phyloP scores from a whole-genome alignment of 2,797 vertebrate species.

The Champsocephalus gunnari region DNA sequence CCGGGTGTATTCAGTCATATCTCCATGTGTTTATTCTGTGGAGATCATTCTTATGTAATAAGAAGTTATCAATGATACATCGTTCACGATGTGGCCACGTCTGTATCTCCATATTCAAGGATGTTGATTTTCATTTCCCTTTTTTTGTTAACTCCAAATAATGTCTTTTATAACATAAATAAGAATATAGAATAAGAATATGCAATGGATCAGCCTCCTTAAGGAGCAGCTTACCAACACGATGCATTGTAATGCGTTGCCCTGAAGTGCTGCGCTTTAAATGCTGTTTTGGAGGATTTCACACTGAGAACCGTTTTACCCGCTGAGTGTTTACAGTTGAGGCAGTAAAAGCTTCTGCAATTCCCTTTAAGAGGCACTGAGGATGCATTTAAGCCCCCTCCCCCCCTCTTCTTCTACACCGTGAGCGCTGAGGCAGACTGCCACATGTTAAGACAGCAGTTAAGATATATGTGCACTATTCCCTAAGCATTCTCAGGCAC shows the following conservation, averaged over 20 bases:
- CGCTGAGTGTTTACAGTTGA: not conserved
- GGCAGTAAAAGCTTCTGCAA: not conserved
- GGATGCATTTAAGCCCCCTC: not conserved
- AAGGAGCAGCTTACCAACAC: not conserved
- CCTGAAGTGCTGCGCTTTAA: not conserved
- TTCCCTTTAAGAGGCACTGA: slow-evolving; percentile 3
- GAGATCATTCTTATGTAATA: not conserved
- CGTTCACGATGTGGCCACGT: not conserved
- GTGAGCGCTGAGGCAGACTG: not conserved
- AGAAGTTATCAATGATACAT: not conserved
- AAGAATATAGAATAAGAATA: not conserved
- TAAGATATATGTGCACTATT: not conserved
- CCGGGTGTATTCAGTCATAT: no score
- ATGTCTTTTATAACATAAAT: no score
- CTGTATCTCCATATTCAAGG: not conserved
- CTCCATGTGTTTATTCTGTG: not conserved
- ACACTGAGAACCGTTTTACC: not conserved
- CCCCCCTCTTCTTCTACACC: not conserved
- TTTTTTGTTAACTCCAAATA: no score
- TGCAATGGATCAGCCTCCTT: not conserved
- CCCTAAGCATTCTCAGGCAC: not conserved
- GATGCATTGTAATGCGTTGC: not conserved
- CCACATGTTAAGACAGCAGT: not conserved
- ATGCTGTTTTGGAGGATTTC: not conserved
- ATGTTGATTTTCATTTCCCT: no score